phyloP scores from a whole-genome alignment of 2,888 invertebrate genomes.

The Noctua comes region DNA sequence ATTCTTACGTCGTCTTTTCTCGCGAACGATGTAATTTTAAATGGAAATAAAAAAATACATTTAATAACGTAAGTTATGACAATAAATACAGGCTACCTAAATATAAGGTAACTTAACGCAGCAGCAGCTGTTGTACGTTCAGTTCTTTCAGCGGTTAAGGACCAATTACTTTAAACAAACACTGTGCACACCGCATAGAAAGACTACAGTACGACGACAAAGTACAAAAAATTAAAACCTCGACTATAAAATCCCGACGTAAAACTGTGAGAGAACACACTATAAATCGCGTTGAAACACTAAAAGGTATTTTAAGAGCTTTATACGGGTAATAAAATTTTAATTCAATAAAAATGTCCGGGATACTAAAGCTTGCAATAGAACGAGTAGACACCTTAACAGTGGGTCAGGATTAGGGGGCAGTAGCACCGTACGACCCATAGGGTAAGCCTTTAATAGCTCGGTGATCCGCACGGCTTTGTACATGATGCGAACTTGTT shows the following conservation, averaged over 20 bases:
- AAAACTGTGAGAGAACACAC: conserved; percentile 45
- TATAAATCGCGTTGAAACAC: conserved; percentile 50
- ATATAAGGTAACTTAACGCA: not conserved
- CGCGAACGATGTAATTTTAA: no score
- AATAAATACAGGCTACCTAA: not conserved
- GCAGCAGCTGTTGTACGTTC: not conserved
- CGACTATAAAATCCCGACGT: conserved; percentile 33
- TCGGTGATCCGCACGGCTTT: conserved; percentile 38
- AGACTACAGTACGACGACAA: not conserved
- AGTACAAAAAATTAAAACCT: conserved; percentile 30
- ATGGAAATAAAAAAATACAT: no score
- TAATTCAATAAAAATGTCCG: conserved; percentile 49
- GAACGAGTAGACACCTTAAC: conserved; percentile 38
- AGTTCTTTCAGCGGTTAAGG: not conserved
- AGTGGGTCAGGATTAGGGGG: conserved; percentile 38
- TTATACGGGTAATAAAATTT: conserved; percentile 49
- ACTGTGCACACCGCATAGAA: not conserved
- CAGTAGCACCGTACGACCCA: conserved; percentile 20
- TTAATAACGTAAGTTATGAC: no score
- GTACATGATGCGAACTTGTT: conserved; percentile 38
- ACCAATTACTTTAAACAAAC: conserved; percentile 26
- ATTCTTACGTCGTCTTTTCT: not conserved
- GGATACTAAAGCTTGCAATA: conserved; percentile 13
- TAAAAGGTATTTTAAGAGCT: conserved; percentile 43
- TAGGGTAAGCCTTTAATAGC: conserved; percentile 57